phyloP scores from a whole-genome alignment of 2,113 vertebrate species.

The Castor canadensis region DNA sequence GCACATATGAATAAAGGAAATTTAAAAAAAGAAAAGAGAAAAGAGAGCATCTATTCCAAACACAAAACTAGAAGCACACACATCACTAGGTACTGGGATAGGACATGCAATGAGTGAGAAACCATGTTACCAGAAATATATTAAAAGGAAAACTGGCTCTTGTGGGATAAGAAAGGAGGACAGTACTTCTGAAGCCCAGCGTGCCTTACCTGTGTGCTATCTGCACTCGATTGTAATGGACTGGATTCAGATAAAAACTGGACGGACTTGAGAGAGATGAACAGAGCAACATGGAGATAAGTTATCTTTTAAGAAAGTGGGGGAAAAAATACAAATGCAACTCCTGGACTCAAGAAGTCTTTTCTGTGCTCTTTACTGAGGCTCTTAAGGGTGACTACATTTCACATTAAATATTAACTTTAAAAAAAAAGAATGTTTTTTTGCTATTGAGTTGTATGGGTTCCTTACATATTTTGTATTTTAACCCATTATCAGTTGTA shows the following conservation, averaged over 20 bases:
- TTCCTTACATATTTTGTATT: neutral
- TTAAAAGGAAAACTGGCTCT: neutral
- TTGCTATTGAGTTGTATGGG: neutral
- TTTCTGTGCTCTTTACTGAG: neutral
- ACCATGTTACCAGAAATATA: neutral
- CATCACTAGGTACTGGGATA: accelerated
- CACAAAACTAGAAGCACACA: too few relatives aligned
- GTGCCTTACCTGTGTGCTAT: accelerated
- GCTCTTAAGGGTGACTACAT: neutral
- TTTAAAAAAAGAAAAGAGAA: neutral
- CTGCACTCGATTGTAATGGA: neutral
- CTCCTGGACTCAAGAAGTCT: neutral
- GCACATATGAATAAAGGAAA: too few relatives aligned
- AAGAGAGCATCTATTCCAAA: neutral
- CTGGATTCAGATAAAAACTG: neutral
- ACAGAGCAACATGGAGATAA: neutral
- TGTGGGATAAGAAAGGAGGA: neutral
- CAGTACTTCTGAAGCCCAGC: too few relatives aligned
- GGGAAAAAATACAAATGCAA: too few relatives aligned
- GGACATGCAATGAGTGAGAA: neutral
- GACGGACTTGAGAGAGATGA: neutral
- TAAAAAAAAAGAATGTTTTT: too few relatives aligned
- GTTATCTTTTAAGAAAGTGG: neutral
- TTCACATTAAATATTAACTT: conserved; percentile 3
- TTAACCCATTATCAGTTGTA: neutral